Evolutionary conservation across 2,797 vertebrate genomes (phyloP).

Genomic region (Ceyx erithaca): DNA sequence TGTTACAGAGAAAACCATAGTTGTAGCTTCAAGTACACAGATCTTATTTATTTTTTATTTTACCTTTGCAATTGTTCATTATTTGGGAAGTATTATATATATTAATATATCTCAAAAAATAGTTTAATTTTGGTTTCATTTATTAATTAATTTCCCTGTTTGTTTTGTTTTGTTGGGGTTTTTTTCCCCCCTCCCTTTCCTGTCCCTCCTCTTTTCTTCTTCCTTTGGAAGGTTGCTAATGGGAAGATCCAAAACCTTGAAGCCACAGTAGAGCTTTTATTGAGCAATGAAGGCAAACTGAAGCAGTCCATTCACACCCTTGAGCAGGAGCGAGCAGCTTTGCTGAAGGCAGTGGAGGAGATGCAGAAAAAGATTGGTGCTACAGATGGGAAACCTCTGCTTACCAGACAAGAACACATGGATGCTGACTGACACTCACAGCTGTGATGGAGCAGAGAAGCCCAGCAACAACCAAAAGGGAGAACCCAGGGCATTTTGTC

Average conservation of each 20-base stretch:
- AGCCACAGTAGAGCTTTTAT: constrained; percentile 83
- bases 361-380: constrained; percentile 66
- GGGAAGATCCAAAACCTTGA: constrained; percentile 84
- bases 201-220: background rate
- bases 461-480: constrained; percentile 31
- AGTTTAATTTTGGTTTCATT: background rate
- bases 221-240: constrained; percentile 85
- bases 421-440: constrained; percentile 55
- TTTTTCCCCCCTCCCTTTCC: background rate
- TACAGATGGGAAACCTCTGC: background rate
- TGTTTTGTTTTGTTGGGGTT: no score
- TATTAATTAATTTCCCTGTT: background rate
- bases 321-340: constrained; percentile 85
- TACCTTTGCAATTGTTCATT: background rate
- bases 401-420: background rate
- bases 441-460: background rate
- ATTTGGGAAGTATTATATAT: background rate
- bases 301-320: constrained; percentile 83
- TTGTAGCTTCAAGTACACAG: background rate
- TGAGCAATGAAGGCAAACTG: constrained; percentile 82
- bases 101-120: background rate
- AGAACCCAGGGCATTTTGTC: constrained; percentile 14
- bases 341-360: constrained; percentile 81
- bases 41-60: background rate
- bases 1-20: background rate